These are phyloP conservation scores for Pteronura brasiliensis DNA, from an alignment of 2,113 vertebrate genomes.

Conservation along the genomic window DNA sequence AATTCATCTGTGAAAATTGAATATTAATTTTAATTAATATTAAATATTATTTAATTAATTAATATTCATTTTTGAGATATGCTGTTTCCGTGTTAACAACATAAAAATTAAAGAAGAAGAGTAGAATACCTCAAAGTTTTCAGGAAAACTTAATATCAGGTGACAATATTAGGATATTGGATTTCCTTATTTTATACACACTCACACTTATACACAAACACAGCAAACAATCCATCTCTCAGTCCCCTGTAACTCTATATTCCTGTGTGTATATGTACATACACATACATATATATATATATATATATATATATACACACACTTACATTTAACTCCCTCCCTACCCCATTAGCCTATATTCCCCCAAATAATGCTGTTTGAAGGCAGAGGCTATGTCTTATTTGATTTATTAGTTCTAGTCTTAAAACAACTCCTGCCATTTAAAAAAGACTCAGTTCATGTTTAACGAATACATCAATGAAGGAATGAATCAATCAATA, in stretches of 20 bases:
- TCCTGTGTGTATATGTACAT: not conserved
- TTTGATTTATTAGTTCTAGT: not conserved
- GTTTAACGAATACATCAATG: not conserved
- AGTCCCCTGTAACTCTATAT: not conserved
- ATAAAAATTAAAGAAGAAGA: not conserved
- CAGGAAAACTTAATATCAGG: not conserved
- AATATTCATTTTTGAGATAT: not conserved
- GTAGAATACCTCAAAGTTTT: slow-evolving; percentile 1
- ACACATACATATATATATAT: no score
- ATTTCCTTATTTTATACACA: not conserved
- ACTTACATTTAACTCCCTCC: not conserved
- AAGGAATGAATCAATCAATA: not conserved
- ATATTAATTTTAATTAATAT: slow-evolving; percentile 37
- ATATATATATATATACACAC: no score
- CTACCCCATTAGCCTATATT: not conserved
- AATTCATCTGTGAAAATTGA: slow-evolving; percentile 43
- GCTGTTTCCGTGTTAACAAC: slow-evolving; percentile 40
- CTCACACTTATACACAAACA: not conserved
- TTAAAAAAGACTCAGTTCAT: not conserved
- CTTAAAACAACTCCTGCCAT: not conserved
- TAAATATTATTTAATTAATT: no score
- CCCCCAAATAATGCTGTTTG: not conserved
- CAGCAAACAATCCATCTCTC: not conserved
- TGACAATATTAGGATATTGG: not conserved
- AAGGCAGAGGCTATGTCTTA: not conserved